Percentiles rank a stretch among this genome's conserved stretches.
These are phyloP conservation scores for Poecilia wingei DNA, from an alignment of 2,797 vertebrate genomes.

Conservation along the genomic window DNA sequence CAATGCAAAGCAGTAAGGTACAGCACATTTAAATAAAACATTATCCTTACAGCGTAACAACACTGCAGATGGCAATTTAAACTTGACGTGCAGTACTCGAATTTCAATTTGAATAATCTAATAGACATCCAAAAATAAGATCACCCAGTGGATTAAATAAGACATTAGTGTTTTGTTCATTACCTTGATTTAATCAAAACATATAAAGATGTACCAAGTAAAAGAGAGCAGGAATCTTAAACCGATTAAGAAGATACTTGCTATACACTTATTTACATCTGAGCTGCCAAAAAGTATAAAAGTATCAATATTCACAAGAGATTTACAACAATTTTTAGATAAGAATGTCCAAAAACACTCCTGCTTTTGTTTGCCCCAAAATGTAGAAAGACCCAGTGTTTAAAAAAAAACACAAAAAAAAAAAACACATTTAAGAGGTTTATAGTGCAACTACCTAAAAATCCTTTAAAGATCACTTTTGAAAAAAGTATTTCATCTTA, in stretches of 20 bases:
- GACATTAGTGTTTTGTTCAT: conserved; percentile 75
- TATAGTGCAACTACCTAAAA: conserved; percentile 87
- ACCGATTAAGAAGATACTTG: conserved; percentile 86
- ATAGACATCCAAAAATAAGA: conserved; percentile 36
- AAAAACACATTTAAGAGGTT: conserved; percentile 73
- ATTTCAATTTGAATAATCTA: conserved; percentile 35
- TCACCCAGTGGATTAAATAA: conserved; percentile 59
- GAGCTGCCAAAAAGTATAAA: conserved; percentile 96
- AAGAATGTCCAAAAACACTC: conserved; percentile 86
- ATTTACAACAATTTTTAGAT: conserved; percentile 85
- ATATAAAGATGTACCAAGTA: conserved; percentile 84
- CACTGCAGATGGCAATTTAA: conserved; percentile 45
- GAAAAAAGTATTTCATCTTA: conserved; percentile 78
- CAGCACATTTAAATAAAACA: conserved; percentile 66
- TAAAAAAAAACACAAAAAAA: conserved; percentile 83
- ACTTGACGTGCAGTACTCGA: conserved; percentile 52
- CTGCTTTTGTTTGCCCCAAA: conserved; percentile 82
- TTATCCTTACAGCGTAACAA: conserved; percentile 39
- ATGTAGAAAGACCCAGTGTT: conserved; percentile 86
- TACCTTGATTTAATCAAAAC: conserved; percentile 71
- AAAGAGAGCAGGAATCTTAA: conserved; percentile 71
- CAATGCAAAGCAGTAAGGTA: conserved; percentile 65
- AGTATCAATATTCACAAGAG: conserved; percentile 90
- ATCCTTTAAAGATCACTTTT: conserved; percentile 63
- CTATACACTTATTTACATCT: conserved; percentile 96